Base-by-base conservation (phyloP, 2,888 invertebrate species). In the Acanthopleura granulata region DNA sequence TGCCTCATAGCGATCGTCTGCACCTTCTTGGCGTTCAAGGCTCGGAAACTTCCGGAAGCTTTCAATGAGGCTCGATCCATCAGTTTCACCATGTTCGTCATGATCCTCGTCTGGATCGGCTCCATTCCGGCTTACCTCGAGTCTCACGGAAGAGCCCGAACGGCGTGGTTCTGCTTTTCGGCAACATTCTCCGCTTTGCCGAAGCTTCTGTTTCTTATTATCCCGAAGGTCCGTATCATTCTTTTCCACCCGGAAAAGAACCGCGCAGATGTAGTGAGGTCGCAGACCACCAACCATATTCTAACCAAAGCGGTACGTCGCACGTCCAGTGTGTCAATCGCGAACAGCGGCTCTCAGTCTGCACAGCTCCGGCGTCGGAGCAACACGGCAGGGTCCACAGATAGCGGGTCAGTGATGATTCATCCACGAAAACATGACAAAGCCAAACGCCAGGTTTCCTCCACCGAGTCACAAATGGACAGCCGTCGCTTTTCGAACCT, bases 231-330 rank as follows among this genome's bases (percentile, higher is more conserved):
- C 25, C 73, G 73, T 3, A 73, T 73, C 29, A 73, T 73, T 30
- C 49, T 73, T 12, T 73, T 73, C 62, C n/a, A 73, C 30, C 61
- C 73, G n/a, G 73, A 73, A 62, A 73, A 73, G 40, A 73, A 73
- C 49, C 40, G 40, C 6, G 40, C 73, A 11, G 61, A 61, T 40
- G 51, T 61, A 16, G 73, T 73, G 15, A 29, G 73, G 25, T 50
- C 51, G 29, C 73, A 73, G 62, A 73, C 73, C 25, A 40, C 61
- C 22, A 66, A 66, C 29, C 66, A 66, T 25, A 66, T 66, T 25
- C 66, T 66, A 1, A 66, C 66, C 16, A 66, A 66, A 25, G 29
- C 66, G 27, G 29, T 27, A 6, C 66, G 66, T 16, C 22, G 29
- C 15, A 66, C 66, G 25, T 66, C 66, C 1, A 66, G 22, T 6